phyloP scores from a whole-genome alignment of 2,113 vertebrate genomes.

The Hemibagrus wyckioides region DNA sequence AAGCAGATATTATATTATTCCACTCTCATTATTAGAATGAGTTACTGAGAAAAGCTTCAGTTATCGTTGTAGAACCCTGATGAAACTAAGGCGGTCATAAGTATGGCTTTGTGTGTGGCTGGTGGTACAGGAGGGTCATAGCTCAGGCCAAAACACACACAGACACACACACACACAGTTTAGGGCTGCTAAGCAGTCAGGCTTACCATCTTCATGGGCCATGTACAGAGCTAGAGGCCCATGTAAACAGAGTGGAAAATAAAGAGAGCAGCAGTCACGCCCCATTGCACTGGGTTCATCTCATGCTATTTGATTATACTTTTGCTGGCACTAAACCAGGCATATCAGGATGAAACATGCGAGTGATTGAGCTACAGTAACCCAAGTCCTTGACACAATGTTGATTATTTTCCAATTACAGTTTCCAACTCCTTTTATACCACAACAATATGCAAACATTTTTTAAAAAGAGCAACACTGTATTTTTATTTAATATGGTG shows the following conservation, averaged over 20 bases:
- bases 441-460: background rate
- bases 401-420: background rate
- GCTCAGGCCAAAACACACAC: background rate
- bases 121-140: background rate
- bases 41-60: background rate
- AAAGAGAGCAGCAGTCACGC: slow-evolving; percentile 51
- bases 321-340: background rate
- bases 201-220: slow-evolving; percentile 79
- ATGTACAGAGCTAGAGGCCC: slow-evolving; percentile 76
- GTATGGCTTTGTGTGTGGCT: background rate
- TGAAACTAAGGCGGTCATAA: background rate
- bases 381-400: background rate
- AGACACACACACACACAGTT: slow-evolving; percentile 15
- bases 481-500: background rate
- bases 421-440: background rate
- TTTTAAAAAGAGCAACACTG: background rate
- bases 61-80: background rate
- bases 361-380: background rate
- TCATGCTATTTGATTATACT: background rate
- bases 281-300: background rate
- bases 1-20: background rate
- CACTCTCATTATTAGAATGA: background rate
- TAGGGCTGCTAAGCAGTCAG: slow-evolving; percentile 46
- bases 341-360: background rate
- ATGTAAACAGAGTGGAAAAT: slow-evolving; percentile 35